Evolutionary conservation across 2,888 invertebrate genomes (phyloP), one percentile per base, ranked within the genome.

Genomic region (Scelioninae gen. 1): DNA sequence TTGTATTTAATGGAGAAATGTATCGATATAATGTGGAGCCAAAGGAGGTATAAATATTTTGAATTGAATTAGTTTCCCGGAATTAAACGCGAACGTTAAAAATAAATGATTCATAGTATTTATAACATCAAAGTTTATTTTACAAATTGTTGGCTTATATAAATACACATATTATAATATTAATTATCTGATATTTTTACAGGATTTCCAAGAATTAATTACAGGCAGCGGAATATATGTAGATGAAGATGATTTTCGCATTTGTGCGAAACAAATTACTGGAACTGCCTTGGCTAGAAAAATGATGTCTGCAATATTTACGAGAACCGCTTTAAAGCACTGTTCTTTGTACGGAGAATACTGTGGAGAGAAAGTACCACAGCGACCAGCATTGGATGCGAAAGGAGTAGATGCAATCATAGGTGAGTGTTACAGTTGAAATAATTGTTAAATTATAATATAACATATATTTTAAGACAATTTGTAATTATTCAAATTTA

Each of bases 341-440:
- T 58, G 58, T 15, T 58, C 40, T 38, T 40, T 58, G 16, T 58
- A 58, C n/a, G 58, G 58, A 0, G 58, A 58, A 58, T n/a, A 3
- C 15, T 58, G 38, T 40, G 58, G 58, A 8, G 9, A 7, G 9
- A 58, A 58, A 11, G n/a, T 7, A 38, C 34, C 10, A 34, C 58
- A 40, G 16, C 40, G 58, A 58, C 58, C 58, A 58, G 58, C 15
- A 58, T 38, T 58, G 16, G 16, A 58, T 38, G 9, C 58, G 9
- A 58, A 58, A 58, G 58, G 38, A 16, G 58, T 58, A 9, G 58
- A 58, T 40, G 40, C 58, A 16, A 58, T 58, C 9, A 58, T 58
- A 10, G 58, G 58, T 58, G 15, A 55, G 9, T 51, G 47, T 13
- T 47, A n/a, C 23, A 51, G 15, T 51, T 5, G 29, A 16, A 11